Percentiles rank a stretch among this genome's conserved stretches.
phyloP scores from a whole-genome alignment of 2,113 vertebrate genomes.

The Oreochromis niloticus region DNA sequence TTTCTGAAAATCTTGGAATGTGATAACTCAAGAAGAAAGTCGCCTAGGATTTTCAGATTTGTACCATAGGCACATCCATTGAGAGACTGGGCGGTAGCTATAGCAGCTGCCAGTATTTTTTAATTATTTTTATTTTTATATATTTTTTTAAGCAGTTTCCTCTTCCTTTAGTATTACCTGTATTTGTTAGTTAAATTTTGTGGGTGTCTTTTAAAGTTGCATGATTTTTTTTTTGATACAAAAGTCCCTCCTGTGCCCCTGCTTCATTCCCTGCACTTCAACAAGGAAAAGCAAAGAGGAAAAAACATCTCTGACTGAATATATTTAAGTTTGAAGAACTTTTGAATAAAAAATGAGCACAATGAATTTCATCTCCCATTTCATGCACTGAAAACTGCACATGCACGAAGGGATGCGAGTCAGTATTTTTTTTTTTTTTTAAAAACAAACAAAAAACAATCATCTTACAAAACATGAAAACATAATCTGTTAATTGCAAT shows the following conservation, averaged over 20 bases:
- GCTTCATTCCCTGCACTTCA: background rate
- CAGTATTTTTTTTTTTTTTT: background rate
- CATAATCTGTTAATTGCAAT: background rate
- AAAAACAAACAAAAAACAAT: background rate
- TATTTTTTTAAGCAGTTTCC: background rate
- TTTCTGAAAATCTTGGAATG: background rate
- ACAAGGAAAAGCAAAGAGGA: background rate
- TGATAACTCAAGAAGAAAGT: background rate
- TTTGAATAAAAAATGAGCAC: background rate
- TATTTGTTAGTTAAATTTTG: background rate
- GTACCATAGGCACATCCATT: background rate
- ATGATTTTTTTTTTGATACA: background rate
- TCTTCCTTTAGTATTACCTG: background rate
- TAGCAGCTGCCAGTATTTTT: background rate
- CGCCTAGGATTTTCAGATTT: fast-evolving
- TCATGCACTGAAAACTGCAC: background rate
- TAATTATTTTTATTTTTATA: background rate
- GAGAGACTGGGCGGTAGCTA: background rate
- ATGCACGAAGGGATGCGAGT: background rate
- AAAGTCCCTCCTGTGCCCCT: background rate
- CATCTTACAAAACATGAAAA: background rate
- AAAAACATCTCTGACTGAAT: background rate
- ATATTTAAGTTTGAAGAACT: background rate
- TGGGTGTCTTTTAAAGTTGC: background rate
- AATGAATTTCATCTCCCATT: fast-evolving